Conservation (phyloP, 2,888 invertebrate genomes). For the Zaprionus lineosus region DNA sequence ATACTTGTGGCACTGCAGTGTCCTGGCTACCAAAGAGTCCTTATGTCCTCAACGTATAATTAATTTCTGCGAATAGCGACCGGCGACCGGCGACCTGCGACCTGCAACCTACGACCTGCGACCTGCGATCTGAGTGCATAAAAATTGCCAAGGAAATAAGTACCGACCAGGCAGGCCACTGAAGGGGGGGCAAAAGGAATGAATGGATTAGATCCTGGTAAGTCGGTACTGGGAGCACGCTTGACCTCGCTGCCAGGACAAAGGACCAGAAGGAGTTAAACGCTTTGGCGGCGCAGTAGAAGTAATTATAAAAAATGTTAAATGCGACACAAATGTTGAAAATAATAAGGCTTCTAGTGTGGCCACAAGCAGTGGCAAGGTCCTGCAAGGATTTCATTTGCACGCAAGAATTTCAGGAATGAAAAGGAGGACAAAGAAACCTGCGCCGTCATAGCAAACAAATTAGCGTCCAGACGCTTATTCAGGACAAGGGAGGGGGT, state of each 20-base stretch:
- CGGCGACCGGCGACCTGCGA: too few relatives aligned
- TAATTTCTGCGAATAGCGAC: conserved; percentile 73
- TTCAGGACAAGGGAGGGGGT: background rate
- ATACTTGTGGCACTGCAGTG: conserved; percentile 55
- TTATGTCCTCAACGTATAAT: conserved; percentile 69
- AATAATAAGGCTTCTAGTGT: conserved; percentile 34
- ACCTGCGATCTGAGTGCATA: too few relatives aligned
- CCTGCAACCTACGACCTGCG: too few relatives aligned
- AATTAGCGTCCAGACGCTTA: conserved; percentile 24
- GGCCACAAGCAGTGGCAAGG: conserved; percentile 20
- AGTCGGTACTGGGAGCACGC: conserved; percentile 2
- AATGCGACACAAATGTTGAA: conserved; percentile 26
- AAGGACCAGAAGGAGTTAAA: conserved; percentile 18
- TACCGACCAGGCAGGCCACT: background rate
- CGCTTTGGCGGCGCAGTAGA: conserved; percentile 17
- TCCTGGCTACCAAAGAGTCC: conserved; percentile 47
- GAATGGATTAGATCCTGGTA: background rate
- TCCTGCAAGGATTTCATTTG: conserved; percentile 49
- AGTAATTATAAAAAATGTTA: conserved; percentile 41
- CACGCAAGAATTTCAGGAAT: background rate
- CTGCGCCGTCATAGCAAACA: conserved; percentile 27
- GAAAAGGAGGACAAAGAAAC: background rate
- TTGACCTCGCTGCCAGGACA: conserved; percentile 42
- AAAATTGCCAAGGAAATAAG: conserved; percentile 30
- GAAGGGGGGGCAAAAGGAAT: too few relatives aligned